Base-by-base conservation (phyloP, 1,140 invertebrate genomes). In the Camponotus pennsylvanicus region DNA sequence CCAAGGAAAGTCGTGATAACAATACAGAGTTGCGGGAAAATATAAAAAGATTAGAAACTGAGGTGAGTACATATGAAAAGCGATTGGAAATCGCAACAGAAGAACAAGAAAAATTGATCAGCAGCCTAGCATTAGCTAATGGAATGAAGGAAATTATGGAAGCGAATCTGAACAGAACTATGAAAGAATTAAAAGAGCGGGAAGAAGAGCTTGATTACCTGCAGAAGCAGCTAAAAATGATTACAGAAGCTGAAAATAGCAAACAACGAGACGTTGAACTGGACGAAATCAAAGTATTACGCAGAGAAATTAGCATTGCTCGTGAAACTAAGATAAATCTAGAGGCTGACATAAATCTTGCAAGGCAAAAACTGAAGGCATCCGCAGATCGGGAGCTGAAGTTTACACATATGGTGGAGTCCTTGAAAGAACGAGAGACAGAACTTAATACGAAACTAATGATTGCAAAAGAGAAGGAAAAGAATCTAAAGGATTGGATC, bases 81-180 rank as follows among this genome's bases (percentile, higher is more conserved):
- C 95, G 96, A 4, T 90, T 97, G 0, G 97, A 97, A 87, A 93
- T 95, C 0, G 95, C 96, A 0, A 94, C 96, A 79, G 96, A 97
- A 52, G 96, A 96, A 11, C 96, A 97, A 84, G 95, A 96, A 63
- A 96, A 96, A 82, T 93, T 97, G 49, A 96, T 96, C 83, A 96
- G 96, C 82, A 93, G 95, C 21, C 86, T 97, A 21, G 95, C 96
- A 73, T 92, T 96, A 27, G 95, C 96, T 18, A 95, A 96, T 61
- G 94, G 95, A 13, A 93, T 94, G 0, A 95, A 96, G 15, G 95
- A 96, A 57, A 94, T 96, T 18, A 88, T 97, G 0, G 96, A 96
- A 92, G 96, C 89, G 78, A 95, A 92, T 75, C 86, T 95, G 88
- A 96, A 93, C 90, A 95, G 88, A 89, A 93, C 90, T 88, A 96